Conservation (phyloP, 2,113 vertebrate genomes). For the Lathamus discolor region DNA sequence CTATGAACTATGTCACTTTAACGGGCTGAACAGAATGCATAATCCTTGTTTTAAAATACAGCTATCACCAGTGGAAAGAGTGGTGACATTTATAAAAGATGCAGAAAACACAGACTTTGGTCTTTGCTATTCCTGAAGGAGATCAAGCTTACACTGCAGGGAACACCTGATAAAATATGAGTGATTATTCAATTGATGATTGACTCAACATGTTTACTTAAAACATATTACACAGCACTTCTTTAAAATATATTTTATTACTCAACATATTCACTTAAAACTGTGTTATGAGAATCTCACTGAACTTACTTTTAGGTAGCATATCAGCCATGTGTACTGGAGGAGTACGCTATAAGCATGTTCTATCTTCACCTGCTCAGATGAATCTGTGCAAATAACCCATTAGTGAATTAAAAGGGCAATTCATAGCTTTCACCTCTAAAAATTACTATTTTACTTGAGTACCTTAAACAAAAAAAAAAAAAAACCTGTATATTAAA, state of each 20-base stretch:
- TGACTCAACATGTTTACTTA: not conserved
- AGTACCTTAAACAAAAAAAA: not conserved
- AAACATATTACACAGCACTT: not conserved
- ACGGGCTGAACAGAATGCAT: accelerated
- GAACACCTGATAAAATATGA: not conserved
- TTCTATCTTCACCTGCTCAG: not conserved
- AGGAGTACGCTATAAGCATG: not conserved
- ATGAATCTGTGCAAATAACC: not conserved
- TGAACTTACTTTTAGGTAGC: not conserved
- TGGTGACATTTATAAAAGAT: accelerated
- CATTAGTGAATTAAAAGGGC: not conserved
- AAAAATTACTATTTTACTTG: not conserved
- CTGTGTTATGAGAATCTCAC: accelerated
- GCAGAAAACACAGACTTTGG: accelerated
- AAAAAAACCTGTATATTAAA: not conserved
- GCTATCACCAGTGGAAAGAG: not conserved
- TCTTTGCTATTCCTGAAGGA: not conserved
- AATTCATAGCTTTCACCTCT: not conserved
- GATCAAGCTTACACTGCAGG: not conserved
- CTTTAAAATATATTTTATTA: not conserved
- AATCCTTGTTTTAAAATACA: not conserved
- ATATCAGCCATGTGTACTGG: not conserved
- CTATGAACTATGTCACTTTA: not conserved
- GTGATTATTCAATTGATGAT: not conserved
- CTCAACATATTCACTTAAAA: not conserved